Conservation (phyloP, 1,140 invertebrate species). For the Caerostris darwini region DNA sequence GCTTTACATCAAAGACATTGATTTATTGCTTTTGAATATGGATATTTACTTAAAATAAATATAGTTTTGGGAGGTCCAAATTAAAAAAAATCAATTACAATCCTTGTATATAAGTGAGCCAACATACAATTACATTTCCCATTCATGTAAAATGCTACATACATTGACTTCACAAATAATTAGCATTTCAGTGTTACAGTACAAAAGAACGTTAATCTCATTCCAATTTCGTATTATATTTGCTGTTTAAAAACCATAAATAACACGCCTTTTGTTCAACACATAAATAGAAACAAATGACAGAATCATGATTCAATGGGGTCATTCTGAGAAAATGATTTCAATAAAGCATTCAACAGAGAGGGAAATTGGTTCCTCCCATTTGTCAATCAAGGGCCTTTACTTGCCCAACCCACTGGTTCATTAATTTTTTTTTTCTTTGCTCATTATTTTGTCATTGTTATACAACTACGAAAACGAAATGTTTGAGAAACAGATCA, state of each 20-base stretch:
- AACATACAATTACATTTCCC: no score
- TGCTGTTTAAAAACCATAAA: background rate
- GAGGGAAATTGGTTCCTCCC: slow-evolving; percentile 56
- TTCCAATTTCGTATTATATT: background rate
- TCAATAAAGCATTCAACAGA: slow-evolving; percentile 30
- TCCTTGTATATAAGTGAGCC: no score
- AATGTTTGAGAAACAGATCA: background rate
- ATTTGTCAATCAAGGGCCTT: slow-evolving; percentile 51
- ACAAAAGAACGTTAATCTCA: no score
- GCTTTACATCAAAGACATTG: no score
- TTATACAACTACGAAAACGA: background rate
- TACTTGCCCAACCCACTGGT: slow-evolving; percentile 46
- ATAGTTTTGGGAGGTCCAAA: no score
- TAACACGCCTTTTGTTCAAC: background rate
- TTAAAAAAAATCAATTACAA: no score
- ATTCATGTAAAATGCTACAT: no score
- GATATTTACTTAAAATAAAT: no score
- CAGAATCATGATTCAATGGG: slow-evolving; percentile 25
- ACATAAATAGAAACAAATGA: background rate
- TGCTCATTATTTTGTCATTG: background rate
- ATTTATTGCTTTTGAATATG: no score
- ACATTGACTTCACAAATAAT: no score
- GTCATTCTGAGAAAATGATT: slow-evolving; percentile 40
- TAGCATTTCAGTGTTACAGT: no score
- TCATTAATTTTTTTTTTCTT: slow-evolving; percentile 34